Percentiles rank a stretch among this genome's conserved stretches.
Evolutionary conservation across 2,888 invertebrate species (phyloP).

Genomic region (Idaea biselata): DNA sequence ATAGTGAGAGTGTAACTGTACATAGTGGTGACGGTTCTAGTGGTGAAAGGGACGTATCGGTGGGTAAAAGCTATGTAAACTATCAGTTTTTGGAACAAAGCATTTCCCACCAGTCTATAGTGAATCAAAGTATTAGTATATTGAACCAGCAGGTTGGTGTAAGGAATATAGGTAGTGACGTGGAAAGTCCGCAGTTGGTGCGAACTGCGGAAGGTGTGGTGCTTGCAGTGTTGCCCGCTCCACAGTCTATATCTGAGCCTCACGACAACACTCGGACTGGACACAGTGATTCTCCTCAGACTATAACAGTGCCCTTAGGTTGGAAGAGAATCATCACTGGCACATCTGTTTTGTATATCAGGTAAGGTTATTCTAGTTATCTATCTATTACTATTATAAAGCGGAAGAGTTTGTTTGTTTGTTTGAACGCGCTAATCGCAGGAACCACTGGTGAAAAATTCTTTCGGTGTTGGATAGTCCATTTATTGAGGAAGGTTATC

Average conservation of each 20-base stretch:
- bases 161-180: slow-evolving; percentile 59
- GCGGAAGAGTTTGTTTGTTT: no score
- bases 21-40: slow-evolving; percentile 58
- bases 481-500: no score
- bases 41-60: slow-evolving; percentile 61
- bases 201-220: slow-evolving; percentile 74
- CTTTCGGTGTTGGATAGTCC: no score
- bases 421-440: no score
- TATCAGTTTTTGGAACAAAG: slow-evolving; percentile 78
- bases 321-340: slow-evolving; percentile 74
- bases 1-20: slow-evolving; percentile 59
- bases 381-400: no score
- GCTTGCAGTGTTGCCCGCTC: slow-evolving; percentile 66
- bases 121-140: slow-evolving; percentile 77
- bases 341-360: slow-evolving; percentile 67
- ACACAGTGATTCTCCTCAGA: slow-evolving; percentile 65
- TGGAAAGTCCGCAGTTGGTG: slow-evolving; percentile 67
- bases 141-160: slow-evolving; percentile 76
- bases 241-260: slow-evolving; percentile 41
- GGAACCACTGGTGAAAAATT: no score
- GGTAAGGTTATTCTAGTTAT: slow-evolving; percentile 42
- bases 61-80: slow-evolving; percentile 71
- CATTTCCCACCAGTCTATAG: slow-evolving; percentile 75
- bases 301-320: slow-evolving; percentile 72
- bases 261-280: slow-evolving; percentile 57